These are phyloP conservation scores for Troglohyphantes excavatus DNA, from an alignment of 2,888 invertebrate species.

Conservation along the genomic window DNA sequence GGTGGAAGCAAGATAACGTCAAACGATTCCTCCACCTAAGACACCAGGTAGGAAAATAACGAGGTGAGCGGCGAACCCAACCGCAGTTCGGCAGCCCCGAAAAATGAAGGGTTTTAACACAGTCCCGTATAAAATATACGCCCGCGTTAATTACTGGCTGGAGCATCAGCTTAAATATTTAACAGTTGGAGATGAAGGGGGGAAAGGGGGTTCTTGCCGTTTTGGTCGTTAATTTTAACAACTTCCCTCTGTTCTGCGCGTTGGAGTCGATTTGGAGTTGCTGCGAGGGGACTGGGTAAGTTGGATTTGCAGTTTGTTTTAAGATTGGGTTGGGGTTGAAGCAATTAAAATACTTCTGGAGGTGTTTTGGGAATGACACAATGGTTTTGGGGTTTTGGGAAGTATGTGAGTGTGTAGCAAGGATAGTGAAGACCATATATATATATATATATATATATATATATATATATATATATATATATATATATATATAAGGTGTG, in stretches of 20 bases:
- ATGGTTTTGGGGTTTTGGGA: too few species aligned
- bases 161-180: conserved; percentile 29
- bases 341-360: too few species aligned
- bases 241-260: neutral
- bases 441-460: too few species aligned
- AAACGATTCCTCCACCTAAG: neutral
- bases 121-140: neutral
- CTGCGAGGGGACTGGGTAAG: neutral
- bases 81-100: neutral
- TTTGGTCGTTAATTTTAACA: conserved; percentile 28
- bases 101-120: conserved; percentile 1
- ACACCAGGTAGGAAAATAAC: too few species aligned
- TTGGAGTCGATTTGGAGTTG: neutral
- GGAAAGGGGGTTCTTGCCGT: neutral
- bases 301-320: neutral
- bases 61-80: too few species aligned
- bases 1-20: neutral
- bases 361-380: too few species aligned
- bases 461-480: too few species aligned
- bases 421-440: too few species aligned
- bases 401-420: too few species aligned
- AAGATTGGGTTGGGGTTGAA: too few species aligned
- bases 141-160: conserved; percentile 34
- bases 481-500: too few species aligned
- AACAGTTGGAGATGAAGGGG: neutral